phyloP scores from a whole-genome alignment of 2,888 invertebrate genomes.

The Ochropacha duplaris region DNA sequence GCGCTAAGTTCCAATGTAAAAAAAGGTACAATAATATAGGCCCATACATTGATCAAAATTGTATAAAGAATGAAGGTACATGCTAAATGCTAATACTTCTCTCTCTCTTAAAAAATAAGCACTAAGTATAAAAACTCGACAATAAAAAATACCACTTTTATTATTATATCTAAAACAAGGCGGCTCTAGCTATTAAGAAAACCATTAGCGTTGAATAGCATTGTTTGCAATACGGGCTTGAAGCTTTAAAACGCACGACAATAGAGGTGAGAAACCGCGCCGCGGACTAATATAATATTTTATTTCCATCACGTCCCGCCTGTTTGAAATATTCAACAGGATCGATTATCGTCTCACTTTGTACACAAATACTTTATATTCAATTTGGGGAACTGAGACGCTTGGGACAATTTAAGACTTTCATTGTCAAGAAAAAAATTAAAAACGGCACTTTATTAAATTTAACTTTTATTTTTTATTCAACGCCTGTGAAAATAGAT shows the following conservation, averaged over 20 bases:
- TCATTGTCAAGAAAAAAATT: slow-evolving; percentile 15
- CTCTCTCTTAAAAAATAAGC: background rate
- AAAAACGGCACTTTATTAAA: background rate
- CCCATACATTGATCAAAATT: too few species aligned
- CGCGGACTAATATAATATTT: slow-evolving; percentile 34
- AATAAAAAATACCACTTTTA: background rate
- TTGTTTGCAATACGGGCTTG: slow-evolving; percentile 50
- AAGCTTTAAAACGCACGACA: slow-evolving; percentile 50
- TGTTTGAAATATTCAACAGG: slow-evolving; percentile 75
- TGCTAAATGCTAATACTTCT: background rate
- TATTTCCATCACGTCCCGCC: slow-evolving; percentile 68
- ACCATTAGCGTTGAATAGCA: slow-evolving; percentile 49
- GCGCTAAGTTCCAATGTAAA: too few species aligned
- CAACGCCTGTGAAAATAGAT: too few species aligned
- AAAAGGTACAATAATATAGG: too few species aligned
- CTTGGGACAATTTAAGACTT: slow-evolving; percentile 40
- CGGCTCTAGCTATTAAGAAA: slow-evolving; percentile 37
- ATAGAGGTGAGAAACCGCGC: slow-evolving; percentile 43
- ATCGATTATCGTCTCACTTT: slow-evolving; percentile 76
- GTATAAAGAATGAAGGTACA: too few species aligned
- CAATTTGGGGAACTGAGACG: slow-evolving; percentile 54
- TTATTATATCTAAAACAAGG: slow-evolving; percentile 30
- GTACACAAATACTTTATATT: slow-evolving; percentile 74
- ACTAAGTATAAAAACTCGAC: background rate
- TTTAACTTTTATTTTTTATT: too few species aligned